Base-by-base conservation (phyloP, 2,797 vertebrate species). In the Pangasius krempfi region DNA sequence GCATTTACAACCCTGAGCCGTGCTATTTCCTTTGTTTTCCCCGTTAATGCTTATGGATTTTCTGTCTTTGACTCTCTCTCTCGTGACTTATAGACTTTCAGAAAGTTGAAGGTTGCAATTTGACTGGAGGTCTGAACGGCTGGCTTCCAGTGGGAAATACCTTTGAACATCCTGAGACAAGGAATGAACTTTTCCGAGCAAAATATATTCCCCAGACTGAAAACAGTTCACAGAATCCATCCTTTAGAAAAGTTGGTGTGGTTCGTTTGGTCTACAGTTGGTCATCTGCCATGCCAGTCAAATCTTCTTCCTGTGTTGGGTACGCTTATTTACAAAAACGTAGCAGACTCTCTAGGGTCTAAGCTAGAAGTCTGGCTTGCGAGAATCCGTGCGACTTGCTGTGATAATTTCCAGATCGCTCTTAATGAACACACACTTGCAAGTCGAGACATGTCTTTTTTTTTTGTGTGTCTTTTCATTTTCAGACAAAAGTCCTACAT, bases 31-130 rank as follows among this genome's bases (percentile, higher is more conserved):
- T 58, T 81, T 81, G 76, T 40, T 81, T 81, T 4, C 54, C 79
- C 56, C 60, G 79, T 60, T 60, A 60, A 81, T 81, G 79, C 9
- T 60, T 7, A 81, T 58, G 18, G 54, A 81, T 81, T 81, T 81
- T 81, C 79, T 81, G 54, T 14, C 79, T 40, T 25, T 60, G 56
- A 5, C 5, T 50, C 13, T 33, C 3, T 33, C 13, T 33, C 3
- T 33, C 2, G 50, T 60, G 4, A 58, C 1, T 18, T 58, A 5
- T 25, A 56, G 50, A 79, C 52, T 33, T 56, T 22, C n/a, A 79
- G n/a, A n/a, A 47, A 22, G 76, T 20, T 78, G 75, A 78, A 30
- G 30, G 30, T 25, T 60, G 50, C 20, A 58, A 9, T 22, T 78
- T 16, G 12, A n/a, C 47, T 52, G 50, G 4, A 54, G n/a, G n/a